Evolutionary conservation across 2,113 vertebrate genomes (phyloP), one percentile per base, ranked within the genome.

Genomic region (Notothenia rossii): DNA sequence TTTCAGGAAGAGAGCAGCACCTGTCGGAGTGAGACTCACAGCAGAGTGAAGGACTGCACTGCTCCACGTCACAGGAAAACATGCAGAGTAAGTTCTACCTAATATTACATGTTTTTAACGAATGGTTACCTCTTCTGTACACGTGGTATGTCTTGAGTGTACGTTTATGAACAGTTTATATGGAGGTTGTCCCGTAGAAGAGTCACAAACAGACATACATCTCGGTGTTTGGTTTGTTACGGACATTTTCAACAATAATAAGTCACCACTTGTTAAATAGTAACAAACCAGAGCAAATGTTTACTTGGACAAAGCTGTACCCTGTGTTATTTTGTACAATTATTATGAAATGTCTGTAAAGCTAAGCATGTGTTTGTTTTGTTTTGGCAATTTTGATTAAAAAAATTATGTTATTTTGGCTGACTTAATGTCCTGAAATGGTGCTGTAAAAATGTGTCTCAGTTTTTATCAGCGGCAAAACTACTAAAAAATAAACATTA

Each of bases 71-170:
- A 67, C 56, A 72, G 45, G 36, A 36, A 72, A 81, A 77, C 79
- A 92, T 92, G 86, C 83, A 88, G 79, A 86, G 93, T 94, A 43
- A 93, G 91, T 91, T 40, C 2, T 10, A 4, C 0, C 51, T 55
- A 20, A 50, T 45, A 17, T 49, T 11, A 3, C 7, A 4, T 17
- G 3, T 11, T 17, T 10, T 22, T 17, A 33, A 40, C 15, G 4
- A 3, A 13, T 11, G 10, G 20, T n/a, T 33, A 10, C 1, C 1
- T 55, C 18, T 14, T 40, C 36, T 40, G 1, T 40, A 6, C 36
- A 40, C 36, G 4, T 40, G 36, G 36, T 40, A 1, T 40, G 36
- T 40, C 36, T 40, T 7, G 36, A 7, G 6, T 40, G 5, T 40
- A 40, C 36, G 36, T 40, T 1, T 40, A 7, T 7, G 1, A 7